Base-by-base conservation (phyloP, 2,888 invertebrate species). In the Parnassius orleans region DNA sequence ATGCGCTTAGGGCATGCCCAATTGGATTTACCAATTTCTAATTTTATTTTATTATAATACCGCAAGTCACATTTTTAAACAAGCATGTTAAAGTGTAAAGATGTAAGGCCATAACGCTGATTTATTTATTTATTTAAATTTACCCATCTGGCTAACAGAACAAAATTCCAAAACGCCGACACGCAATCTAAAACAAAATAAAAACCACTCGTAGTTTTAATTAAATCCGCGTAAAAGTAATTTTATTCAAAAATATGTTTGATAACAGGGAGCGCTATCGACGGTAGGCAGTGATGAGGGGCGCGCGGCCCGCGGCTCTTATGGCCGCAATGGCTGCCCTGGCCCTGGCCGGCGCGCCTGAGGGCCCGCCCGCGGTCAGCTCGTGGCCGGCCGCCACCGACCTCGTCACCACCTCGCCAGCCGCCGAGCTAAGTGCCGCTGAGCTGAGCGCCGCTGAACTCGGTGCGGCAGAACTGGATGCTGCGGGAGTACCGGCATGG, bases 401-500 rank as follows among this genome's bases (percentile, higher is more conserved):
- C 50, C 65, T 66, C 60, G 60, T 61, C 53, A 60, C 60, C 24
- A 48, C 65, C 61, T 65, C 63, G 63, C 64, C 67, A 47, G 61
- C 60, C 24, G 47, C 65, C 61, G 65, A 65, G 63, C 64, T 68
- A 46, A 61, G 69, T 64, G 63, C 65, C 68, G 56, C 71, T 63
- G 59, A 68, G 65, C 58, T 61, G 53, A 69, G 66, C 63, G 69
- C 60, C 69, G 80, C 65, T 68, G 82, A 65, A 60, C 66, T 62
- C 47, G 73, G 76, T 66, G 70, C 72, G 69, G 74, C 75, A 48
- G 80, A 76, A 68, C 71, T 76, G 54, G 73, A 72, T 67, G 75
- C 75, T 65, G 82, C 78, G 57, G 86, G 79, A 65, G 86, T 80
- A 75, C 90, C 92, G 53, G 93, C 93, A 71, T 94, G 94, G 94